These are phyloP conservation scores for Cheirogaleus medius DNA, from an alignment of 2,113 vertebrate genomes.

Conservation along the genomic window DNA sequence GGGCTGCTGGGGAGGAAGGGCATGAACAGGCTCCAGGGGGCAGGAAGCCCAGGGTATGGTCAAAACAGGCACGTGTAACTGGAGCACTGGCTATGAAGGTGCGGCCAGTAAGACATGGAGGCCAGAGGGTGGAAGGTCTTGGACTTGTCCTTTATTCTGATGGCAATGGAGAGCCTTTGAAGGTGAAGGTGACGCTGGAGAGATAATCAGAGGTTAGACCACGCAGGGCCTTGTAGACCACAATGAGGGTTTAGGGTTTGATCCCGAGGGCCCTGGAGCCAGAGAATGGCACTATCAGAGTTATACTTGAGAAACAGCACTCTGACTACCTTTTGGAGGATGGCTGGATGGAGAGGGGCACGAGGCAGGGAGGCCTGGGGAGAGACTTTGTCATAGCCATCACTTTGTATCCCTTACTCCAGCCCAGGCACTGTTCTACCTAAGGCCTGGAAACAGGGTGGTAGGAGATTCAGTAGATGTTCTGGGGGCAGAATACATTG, in stretches of 20 bases:
- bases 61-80: background rate
- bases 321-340: background rate
- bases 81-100: background rate
- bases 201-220: background rate
- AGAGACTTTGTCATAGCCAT: background rate
- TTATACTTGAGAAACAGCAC: background rate
- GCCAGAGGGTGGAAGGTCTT: background rate
- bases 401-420: background rate
- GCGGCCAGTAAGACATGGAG: background rate
- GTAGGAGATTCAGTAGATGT: background rate
- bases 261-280: background rate
- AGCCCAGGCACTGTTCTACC: background rate
- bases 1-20: background rate
- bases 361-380: background rate
- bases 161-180: background rate
- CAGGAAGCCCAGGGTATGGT: background rate
- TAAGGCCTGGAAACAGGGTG: background rate
- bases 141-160: background rate
- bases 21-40: background rate
- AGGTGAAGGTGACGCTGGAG: background rate
- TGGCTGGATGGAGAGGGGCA: background rate
- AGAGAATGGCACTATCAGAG: background rate
- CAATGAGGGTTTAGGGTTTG: background rate
- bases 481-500: background rate
- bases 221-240: background rate